Evolutionary conservation across 1,140 invertebrate species (phyloP).

Genomic region (Eupeodes corollae): DNA sequence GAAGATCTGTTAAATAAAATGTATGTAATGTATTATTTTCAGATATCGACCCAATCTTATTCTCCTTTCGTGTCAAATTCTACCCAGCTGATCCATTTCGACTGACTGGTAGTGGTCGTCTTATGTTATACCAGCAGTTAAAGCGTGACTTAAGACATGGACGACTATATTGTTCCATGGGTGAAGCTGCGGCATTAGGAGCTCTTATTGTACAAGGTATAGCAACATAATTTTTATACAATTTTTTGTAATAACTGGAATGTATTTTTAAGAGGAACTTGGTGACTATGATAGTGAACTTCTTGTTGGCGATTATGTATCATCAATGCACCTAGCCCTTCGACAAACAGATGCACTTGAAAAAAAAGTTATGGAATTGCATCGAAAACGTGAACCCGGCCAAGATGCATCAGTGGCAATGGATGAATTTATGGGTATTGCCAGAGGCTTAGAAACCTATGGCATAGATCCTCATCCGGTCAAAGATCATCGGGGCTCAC

Average conservation of each 20-base stretch:
- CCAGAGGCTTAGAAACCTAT: conserved; percentile 85
- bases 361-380: conserved; percentile 78
- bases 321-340: conserved; percentile 79
- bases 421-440: conserved; percentile 39
- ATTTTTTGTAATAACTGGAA: not conserved
- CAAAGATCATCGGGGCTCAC: conserved; percentile 61
- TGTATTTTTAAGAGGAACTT: conserved; percentile 61
- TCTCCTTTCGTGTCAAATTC: conserved; percentile 89
- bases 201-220: conserved; percentile 88
- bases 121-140: conserved; percentile 70
- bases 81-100: conserved; percentile 82
- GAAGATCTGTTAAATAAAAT: no score
- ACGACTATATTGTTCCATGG: conserved; percentile 77
- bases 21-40: no score
- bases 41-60: conserved; percentile 77
- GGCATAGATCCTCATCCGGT: conserved; percentile 95
- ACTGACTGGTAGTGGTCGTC: conserved; percentile 27
- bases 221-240: no score
- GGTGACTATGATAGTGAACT: conserved; percentile 87
- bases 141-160: conserved; percentile 91
- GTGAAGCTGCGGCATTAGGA: conserved; percentile 79
- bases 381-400: conserved; percentile 54
- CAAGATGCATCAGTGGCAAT: conserved; percentile 23
- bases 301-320: conserved; percentile 80
- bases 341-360: conserved; percentile 87